Conservation (phyloP, 2,113 vertebrate genomes). For the Siniperca knerii region DNA sequence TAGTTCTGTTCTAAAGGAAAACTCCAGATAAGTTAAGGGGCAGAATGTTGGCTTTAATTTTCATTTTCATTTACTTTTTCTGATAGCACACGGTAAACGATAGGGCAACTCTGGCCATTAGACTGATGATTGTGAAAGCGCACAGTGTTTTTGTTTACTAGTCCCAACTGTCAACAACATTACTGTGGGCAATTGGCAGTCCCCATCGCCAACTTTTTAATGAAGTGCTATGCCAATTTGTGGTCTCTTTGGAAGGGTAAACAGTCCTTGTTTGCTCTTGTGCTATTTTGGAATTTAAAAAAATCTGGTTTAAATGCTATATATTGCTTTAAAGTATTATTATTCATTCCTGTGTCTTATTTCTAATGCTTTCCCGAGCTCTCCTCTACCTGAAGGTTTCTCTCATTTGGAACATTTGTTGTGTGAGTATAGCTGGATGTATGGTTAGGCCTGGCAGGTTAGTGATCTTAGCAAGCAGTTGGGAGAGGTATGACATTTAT, state of each 20-base stretch:
- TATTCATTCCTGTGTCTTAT: conserved; percentile 26
- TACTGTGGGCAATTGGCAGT: conserved; percentile 35
- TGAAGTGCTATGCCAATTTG: conserved; percentile 40
- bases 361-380: conserved; percentile 41
- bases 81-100: conserved; percentile 25
- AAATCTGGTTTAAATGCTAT: conserved; percentile 34
- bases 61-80: conserved; percentile 49
- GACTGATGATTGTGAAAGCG: conserved; percentile 29
- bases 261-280: conserved; percentile 43
- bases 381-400: conserved; percentile 38
- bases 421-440: conserved; percentile 59
- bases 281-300: conserved; percentile 14
- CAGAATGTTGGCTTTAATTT: conserved; percentile 33
- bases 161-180: conserved; percentile 47
- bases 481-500: conserved; percentile 79
- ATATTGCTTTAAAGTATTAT: conserved; percentile 34
- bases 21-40: conserved; percentile 52
- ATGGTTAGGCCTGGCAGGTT: conserved; percentile 75
- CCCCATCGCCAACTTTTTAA: conserved; percentile 54
- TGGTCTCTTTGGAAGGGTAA: conserved; percentile 49
- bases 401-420: conserved; percentile 62
- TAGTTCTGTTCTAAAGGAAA: conserved; percentile 33
- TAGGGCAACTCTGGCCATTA: conserved; percentile 27
- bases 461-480: conserved; percentile 72
- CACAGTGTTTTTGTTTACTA: conserved; percentile 54